Evolutionary conservation across 2,888 invertebrate species (phyloP).

Genomic region (Gibbula magus): DNA sequence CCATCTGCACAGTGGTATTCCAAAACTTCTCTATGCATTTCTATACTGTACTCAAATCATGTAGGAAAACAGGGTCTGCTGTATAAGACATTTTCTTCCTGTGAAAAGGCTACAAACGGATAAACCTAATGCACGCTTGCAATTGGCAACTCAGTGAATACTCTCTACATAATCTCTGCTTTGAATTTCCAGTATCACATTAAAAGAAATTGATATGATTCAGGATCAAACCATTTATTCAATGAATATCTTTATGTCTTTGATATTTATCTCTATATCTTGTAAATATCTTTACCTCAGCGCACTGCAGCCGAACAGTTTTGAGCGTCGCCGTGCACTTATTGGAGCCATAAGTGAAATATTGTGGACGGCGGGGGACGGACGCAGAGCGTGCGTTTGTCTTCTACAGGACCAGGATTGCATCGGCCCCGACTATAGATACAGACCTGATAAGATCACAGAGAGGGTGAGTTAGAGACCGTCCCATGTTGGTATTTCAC

Average conservation of each 20-base stretch:
- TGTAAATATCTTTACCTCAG: constrained; percentile 77
- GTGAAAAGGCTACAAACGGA: no score
- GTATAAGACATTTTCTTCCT: no score
- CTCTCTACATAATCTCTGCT: no score
- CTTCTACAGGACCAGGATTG: constrained; percentile 54
- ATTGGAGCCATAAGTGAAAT: constrained; percentile 83
- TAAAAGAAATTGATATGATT: no score
- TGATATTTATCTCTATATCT: constrained; percentile 1
- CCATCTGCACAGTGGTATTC: no score
- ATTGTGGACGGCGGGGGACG: constrained; percentile 83
- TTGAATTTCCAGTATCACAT: no score
- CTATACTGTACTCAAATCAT: no score
- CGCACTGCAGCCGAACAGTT: constrained; percentile 81
- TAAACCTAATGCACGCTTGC: no score
- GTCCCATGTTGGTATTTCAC: no score
- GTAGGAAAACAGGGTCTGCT: no score
- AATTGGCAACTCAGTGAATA: no score
- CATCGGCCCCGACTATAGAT: constrained; percentile 81
- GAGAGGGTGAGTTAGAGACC: constrained; percentile 83
- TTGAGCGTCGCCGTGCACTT: constrained; percentile 83
- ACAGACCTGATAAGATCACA: constrained; percentile 85
- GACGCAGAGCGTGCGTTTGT: constrained; percentile 71
- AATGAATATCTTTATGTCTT: background rate
- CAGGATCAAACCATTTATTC: background rate
- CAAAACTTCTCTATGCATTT: no score